Evolutionary conservation across 2,888 invertebrate species (phyloP).

Genomic region (Amphimallon solstitiale): DNA sequence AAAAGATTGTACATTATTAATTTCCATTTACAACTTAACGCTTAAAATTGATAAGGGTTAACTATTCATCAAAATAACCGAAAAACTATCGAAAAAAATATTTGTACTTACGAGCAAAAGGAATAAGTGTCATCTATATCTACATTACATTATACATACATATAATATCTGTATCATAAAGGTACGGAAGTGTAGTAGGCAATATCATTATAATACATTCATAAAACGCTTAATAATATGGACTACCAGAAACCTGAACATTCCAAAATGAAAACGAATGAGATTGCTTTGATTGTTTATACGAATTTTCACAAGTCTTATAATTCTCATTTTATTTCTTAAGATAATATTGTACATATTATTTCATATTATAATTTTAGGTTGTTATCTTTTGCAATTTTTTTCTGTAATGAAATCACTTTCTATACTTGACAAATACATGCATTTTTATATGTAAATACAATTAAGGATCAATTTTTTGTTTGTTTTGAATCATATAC

Average conservation of each 20-base stretch:
- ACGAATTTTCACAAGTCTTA: conserved; percentile 4
- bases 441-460: background rate
- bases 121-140: conserved; percentile 26
- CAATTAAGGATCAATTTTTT: too few species aligned
- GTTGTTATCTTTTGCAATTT: conserved; percentile 38
- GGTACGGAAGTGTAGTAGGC: conserved; percentile 57
- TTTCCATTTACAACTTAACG: conserved; percentile 18
- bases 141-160: conserved; percentile 33
- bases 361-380: conserved; percentile 27
- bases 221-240: conserved; percentile 49
- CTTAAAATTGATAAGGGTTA: conserved; percentile 3
- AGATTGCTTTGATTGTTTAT: conserved; percentile 42
- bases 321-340: conserved; percentile 30
- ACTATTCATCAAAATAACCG: conserved; percentile 27
- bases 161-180: conserved; percentile 44
- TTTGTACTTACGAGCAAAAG: conserved; percentile 37
- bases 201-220: conserved; percentile 54
- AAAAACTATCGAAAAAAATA: conserved; percentile 10
- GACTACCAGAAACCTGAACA: conserved; percentile 49
- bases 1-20: conserved; percentile 30
- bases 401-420: background rate
- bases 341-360: conserved; percentile 32
- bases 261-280: conserved; percentile 50
- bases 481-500: background rate
- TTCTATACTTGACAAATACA: conserved; percentile 17